A percentile compares a stretch with the other conserved stretches of the same genome.
Conservation (phyloP, 1,140 invertebrate species). For the Sarcophaga peregrina region DNA sequence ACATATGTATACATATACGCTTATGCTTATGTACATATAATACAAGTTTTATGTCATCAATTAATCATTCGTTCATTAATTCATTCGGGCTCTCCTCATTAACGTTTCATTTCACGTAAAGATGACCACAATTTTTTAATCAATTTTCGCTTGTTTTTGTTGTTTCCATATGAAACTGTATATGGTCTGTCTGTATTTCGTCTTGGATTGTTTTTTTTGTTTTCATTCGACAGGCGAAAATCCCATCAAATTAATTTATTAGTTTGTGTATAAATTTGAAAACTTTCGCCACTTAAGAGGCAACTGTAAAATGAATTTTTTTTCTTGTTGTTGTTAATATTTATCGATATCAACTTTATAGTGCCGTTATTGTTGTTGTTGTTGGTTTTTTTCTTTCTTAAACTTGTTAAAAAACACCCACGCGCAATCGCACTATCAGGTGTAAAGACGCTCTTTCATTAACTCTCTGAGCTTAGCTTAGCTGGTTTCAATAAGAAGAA, state of each 20-base stretch:
- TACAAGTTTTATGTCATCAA: not conserved
- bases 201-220: not conserved
- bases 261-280: constrained; percentile 11
- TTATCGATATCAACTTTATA: too few species aligned
- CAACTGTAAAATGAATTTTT: not conserved
- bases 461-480: too few species aligned
- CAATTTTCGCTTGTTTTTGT: not conserved
- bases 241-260: constrained; percentile 8
- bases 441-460: too few species aligned
- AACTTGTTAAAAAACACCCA: constrained; percentile 51
- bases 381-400: not conserved
- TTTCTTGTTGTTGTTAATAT: too few species aligned
- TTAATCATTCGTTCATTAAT: not conserved
- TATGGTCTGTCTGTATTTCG: not conserved
- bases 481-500: too few species aligned
- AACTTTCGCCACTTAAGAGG: constrained; percentile 47
- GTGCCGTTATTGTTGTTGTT: too few species aligned
- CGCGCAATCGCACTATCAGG: constrained; percentile 41
- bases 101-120: constrained; percentile 24
- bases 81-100: not conserved
- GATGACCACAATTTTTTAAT: constrained; percentile 21
- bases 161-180: not conserved
- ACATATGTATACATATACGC: too few species aligned
- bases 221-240: not conserved
- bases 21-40: not conserved